Base-by-base conservation (phyloP, 1,140 invertebrate species). In the Orchesella cincta region DNA sequence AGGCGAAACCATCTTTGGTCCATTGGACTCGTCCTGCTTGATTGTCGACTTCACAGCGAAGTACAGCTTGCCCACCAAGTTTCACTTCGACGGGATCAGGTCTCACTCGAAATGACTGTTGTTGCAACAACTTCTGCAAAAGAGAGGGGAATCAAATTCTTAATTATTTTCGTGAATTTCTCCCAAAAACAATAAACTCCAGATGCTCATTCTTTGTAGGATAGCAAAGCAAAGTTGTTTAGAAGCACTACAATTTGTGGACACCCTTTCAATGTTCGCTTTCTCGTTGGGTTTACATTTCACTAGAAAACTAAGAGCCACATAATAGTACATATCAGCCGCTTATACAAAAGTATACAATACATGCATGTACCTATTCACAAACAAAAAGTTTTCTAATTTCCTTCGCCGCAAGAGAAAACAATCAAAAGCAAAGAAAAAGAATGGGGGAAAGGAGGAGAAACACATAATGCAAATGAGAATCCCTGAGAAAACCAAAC, bases 1-100 rank as follows among this genome's bases (percentile, higher is more conserved):
- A 89, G 33, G 93, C 94, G 84, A 97, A 96, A 76, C 95, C 94
- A 86, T 97, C 94, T 85, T 96, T 96, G 67, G 93, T 93, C 96
- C 96, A 98, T 84, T 97, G 95, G 75, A 96, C 93, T 79, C 90
- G 89, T 20, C 95, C 95, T 23, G 89, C 91, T 82, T 93, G 87
- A 86, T 97, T 92, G 46, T 91, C 90, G 20, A 97, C 91, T 83
- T 93, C 92, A 85, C 96, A 98, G 79, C 73, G 73, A 1, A 81
- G 70, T 23, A 77, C 34, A 26, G 80, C 80, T 0, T 77, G 72
- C 20, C 76, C 80, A 26, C 80, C 80, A 31, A 81, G 54, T 78
- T 79, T 79, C 20, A 79, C 80, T 74, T 79, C 80, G 18, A 76
- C 57, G 28, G 73, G 70, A 36, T 77, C 73, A 33, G 80, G 80